These are phyloP conservation scores for Choristoneura fumiferana DNA, from an alignment of 1,140 invertebrate species.

Conservation along the genomic window DNA sequence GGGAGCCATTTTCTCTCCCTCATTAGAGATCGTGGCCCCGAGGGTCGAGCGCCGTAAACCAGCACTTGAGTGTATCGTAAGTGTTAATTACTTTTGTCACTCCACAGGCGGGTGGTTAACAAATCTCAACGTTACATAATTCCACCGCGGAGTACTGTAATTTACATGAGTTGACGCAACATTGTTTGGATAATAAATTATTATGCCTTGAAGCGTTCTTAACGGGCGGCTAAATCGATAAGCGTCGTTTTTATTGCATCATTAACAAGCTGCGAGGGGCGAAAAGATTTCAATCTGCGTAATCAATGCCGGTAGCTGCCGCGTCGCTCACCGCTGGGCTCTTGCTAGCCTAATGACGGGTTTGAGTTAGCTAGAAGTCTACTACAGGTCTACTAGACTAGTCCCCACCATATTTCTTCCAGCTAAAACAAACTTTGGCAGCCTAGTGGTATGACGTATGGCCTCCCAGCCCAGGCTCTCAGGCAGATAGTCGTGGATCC, in stretches of 20 bases:
- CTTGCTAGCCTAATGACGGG: neutral
- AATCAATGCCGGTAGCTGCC: slow-evolving; percentile 67
- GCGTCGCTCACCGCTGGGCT: neutral
- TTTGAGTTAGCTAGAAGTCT: too few relatives aligned
- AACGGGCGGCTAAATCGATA: slow-evolving; percentile 68
- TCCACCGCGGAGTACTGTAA: slow-evolving; percentile 52
- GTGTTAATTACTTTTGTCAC: slow-evolving; percentile 73
- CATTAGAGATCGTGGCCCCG: slow-evolving; percentile 40
- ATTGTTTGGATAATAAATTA: slow-evolving; percentile 66
- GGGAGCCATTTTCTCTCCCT: slow-evolving; percentile 41
- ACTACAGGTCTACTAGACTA: too few relatives aligned
- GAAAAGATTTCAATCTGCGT: slow-evolving; percentile 68
- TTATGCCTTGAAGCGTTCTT: slow-evolving; percentile 61
- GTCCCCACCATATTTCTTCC: too few relatives aligned
- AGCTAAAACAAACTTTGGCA: too few relatives aligned
- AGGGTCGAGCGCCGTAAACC: slow-evolving; percentile 59
- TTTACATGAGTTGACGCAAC: slow-evolving; percentile 51
- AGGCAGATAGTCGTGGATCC: too few relatives aligned
- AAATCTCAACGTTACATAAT: slow-evolving; percentile 62
- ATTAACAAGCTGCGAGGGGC: slow-evolving; percentile 66
- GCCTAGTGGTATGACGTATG: too few relatives aligned
- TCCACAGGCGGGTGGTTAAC: slow-evolving; percentile 57
- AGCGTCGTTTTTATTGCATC: slow-evolving; percentile 72
- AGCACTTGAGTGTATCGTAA: slow-evolving; percentile 62
- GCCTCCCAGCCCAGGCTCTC: too few relatives aligned